phyloP scores from a whole-genome alignment of 2,113 vertebrate species.

The Platysternon megacephalum region DNA sequence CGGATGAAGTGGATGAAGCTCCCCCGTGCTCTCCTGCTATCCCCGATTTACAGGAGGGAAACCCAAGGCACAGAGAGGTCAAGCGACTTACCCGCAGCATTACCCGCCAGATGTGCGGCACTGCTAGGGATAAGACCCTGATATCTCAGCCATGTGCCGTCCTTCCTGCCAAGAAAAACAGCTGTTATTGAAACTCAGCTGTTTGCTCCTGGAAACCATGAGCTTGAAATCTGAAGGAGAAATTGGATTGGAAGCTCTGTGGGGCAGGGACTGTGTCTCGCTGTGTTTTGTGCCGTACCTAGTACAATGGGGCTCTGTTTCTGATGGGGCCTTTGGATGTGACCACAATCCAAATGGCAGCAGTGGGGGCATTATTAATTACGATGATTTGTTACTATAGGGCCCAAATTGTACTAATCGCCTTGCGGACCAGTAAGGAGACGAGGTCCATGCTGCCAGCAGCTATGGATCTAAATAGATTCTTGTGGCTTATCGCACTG shows the following conservation, averaged over 20 bases:
- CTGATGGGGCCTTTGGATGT: neutral
- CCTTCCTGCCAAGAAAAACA: neutral
- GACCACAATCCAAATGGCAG: fast-evolving
- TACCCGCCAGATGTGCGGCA: neutral
- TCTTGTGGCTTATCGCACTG: neutral
- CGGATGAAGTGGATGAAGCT: neutral
- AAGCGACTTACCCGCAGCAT: neutral
- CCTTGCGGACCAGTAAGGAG: neutral
- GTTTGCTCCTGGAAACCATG: neutral
- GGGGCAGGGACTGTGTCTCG: neutral
- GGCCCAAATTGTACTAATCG: neutral
- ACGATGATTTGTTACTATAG: neutral
- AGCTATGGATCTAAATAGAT: neutral
- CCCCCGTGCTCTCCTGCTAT: fast-evolving
- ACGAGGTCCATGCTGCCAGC: neutral
- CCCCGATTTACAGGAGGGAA: neutral
- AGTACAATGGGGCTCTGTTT: neutral
- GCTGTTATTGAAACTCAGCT: neutral
- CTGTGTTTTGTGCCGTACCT: neutral
- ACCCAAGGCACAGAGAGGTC: neutral
- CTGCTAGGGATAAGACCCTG: neutral
- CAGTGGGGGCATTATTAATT: neutral
- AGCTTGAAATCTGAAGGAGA: fast-evolving
- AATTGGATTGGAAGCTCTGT: neutral
- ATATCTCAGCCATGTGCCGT: fast-evolving